Conservation (phyloP, 92 coral and sea anemone genomes). For the Epizoanthus rinbou region DNA sequence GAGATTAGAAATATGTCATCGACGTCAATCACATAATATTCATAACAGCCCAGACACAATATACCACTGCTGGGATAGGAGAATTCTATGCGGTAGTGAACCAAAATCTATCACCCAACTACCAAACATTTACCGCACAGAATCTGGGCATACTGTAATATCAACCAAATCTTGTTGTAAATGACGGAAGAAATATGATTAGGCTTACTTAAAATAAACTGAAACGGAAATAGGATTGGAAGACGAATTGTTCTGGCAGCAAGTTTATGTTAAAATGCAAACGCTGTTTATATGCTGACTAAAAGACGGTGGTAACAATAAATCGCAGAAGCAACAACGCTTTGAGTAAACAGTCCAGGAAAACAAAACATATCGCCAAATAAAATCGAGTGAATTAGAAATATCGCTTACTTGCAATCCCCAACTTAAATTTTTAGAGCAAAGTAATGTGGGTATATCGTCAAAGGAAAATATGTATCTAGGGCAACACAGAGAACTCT, state of each 20-base stretch:
- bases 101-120: neutral
- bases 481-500: slow-evolving; percentile 32
- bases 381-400: neutral
- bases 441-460: neutral
- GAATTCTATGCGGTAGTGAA: neutral
- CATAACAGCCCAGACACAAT: slow-evolving; percentile 23
- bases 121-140: neutral
- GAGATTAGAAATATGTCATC: slow-evolving; percentile 1
- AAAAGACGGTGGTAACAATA: neutral
- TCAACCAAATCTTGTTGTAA: neutral
- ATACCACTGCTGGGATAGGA: neutral
- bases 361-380: slow-evolving; percentile 4
- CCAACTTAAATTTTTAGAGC: neutral
- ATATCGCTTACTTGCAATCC: neutral
- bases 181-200: slow-evolving; percentile 2
- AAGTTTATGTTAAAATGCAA: slow-evolving; percentile 33
- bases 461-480: slow-evolving; percentile 35
- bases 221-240: slow-evolving; percentile 18
- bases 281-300: slow-evolving; percentile 5
- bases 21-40: slow-evolving; percentile 17
- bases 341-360: slow-evolving; percentile 24
- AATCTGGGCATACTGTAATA: neutral
- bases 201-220: neutral
- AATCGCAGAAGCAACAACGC: neutral
- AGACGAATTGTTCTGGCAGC: neutral